Evolutionary conservation across 2,888 invertebrate genomes (phyloP).

Genomic region (Polyploca ridens): DNA sequence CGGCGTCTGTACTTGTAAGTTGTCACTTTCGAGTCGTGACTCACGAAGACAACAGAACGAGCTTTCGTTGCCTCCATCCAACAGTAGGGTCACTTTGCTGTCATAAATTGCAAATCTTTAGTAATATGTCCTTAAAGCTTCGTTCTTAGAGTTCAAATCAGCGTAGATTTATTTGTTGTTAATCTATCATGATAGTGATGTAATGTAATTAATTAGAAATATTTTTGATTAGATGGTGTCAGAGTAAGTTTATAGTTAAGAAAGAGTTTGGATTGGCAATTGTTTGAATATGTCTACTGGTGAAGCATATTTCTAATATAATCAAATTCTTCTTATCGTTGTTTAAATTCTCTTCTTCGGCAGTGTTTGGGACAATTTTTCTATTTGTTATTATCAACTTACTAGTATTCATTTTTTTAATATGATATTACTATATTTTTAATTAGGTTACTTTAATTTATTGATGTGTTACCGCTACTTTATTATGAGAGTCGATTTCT

Average conservation of each 20-base stretch:
- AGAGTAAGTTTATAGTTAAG: slow-evolving; percentile 2
- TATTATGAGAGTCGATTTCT: too few species aligned
- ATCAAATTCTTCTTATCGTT: too few species aligned
- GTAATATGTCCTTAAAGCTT: slow-evolving; percentile 46
- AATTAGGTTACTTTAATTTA: too few species aligned
- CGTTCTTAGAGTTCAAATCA: slow-evolving; percentile 36
- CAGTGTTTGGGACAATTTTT: too few species aligned
- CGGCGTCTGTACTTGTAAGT: slow-evolving; percentile 54
- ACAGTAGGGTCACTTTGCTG: slow-evolving; percentile 41
- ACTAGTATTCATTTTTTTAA: too few species aligned
- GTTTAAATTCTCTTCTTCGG: too few species aligned
- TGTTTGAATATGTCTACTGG: neutral
- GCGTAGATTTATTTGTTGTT: slow-evolving; percentile 24
- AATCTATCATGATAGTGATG: slow-evolving; percentile 9
- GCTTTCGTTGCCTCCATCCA: slow-evolving; percentile 56
- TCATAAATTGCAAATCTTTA: slow-evolving; percentile 59
- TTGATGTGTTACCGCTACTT: too few species aligned
- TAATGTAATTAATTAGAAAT: slow-evolving; percentile 11
- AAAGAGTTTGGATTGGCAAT: slow-evolving; percentile 9
- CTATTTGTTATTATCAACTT: too few species aligned
- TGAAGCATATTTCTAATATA: neutral
- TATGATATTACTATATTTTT: too few species aligned
- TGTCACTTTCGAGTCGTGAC: slow-evolving; percentile 75
- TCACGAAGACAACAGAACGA: slow-evolving; percentile 62
- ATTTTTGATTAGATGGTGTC: neutral